Evolutionary conservation across 2,113 vertebrate species (phyloP), one percentile per base, ranked within the genome.

Genomic region (Cromileptes altivelis): DNA sequence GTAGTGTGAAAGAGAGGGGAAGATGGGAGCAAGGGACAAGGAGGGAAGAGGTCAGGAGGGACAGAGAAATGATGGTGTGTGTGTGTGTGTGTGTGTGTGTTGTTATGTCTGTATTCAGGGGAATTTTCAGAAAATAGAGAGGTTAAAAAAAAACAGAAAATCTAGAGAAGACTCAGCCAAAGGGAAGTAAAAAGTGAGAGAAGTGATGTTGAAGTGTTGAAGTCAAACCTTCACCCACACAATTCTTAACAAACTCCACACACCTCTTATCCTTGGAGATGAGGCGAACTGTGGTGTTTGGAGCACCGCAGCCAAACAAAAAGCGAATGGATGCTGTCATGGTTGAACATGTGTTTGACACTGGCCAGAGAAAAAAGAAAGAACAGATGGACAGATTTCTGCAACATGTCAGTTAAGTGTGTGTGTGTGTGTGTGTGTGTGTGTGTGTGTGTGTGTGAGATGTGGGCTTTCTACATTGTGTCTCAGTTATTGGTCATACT

Each of bases 401-500:
- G 72, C 64, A 82, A 25, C 72, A 62, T 82, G 81, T 84, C 88
- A 70, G n/a, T 42, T 72, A 27, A 13, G 75, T 56, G 80, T 63
- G 33, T 30, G 25, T 42, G 17, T 61, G 14, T 60, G 13, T 63
- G 33, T 30, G 25, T 42, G 17, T 61, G 14, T 60, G 13, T 57
- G 60, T 77, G 73, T 63, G 33, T 27, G 56, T 40, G 33, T 63
- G 30, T 40, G 17, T 37, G 60, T 75, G 70, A 53, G 81, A 86
- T 79, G 77, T 71, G 80, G 70, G 74, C 88, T 88, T 15, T 8
- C 82, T 81, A 75, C 85, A 88, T 83, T 47, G 76, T 89, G 75
- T 89, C 86, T 91, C 86, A 85, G 87, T 85, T 81, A 68, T 85
- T 85, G 89, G 75, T 89, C 90, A 89, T 72, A 90, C 91, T 91